Percentiles rank a stretch among this genome's conserved stretches.
phyloP scores from a whole-genome alignment of 2,113 vertebrate genomes.

The Merops nubicus region DNA sequence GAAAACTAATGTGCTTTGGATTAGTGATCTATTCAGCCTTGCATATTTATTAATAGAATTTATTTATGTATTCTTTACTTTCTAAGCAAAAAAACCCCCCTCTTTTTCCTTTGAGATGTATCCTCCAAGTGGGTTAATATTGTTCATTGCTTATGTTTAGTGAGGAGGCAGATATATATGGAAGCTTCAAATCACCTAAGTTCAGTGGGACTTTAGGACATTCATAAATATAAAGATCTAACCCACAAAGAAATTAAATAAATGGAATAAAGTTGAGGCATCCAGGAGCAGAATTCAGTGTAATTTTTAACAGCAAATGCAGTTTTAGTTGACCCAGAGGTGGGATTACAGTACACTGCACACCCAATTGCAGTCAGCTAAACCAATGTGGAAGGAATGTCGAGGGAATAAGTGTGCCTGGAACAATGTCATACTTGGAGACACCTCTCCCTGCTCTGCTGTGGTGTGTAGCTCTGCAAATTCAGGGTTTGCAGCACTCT shows the following conservation, averaged over 20 bases:
- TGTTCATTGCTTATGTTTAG: not conserved
- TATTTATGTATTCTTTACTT: not conserved
- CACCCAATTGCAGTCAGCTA: not conserved
- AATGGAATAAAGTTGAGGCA: not conserved
- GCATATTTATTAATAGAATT: not conserved
- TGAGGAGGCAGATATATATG: not conserved
- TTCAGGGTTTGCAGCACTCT: not conserved
- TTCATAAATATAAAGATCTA: not conserved
- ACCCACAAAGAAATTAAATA: not conserved
- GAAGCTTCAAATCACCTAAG: not conserved
- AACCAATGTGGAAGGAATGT: not conserved
- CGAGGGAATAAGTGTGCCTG: not conserved
- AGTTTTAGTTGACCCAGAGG: not conserved
- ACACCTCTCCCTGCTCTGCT: not conserved
- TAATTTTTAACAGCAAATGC: not conserved
- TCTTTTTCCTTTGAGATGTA: not conserved
- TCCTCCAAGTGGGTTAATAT: not conserved
- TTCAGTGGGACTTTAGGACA: not conserved
- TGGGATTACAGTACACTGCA: not conserved
- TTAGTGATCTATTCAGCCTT: not conserved
- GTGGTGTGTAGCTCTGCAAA: not conserved
- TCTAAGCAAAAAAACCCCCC: not conserved
- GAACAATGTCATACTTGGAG: not conserved
- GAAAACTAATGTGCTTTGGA: not conserved
- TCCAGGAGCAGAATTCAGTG: not conserved